Percentiles rank a stretch among this genome's conserved stretches.
Conservation (phyloP, 2,797 vertebrate genomes). For the Aeoliscus strigatus region DNA sequence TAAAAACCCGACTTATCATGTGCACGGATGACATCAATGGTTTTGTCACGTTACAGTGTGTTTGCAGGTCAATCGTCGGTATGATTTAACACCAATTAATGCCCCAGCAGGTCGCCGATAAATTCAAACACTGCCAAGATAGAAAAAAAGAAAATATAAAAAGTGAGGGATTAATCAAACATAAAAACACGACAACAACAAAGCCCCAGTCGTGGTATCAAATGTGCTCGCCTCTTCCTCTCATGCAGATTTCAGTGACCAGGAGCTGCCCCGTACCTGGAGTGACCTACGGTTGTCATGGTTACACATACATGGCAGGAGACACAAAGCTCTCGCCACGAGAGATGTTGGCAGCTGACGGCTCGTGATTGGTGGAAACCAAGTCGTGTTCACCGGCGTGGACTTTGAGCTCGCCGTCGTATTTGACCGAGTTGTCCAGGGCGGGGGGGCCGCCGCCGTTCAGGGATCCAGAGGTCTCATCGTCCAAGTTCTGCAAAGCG, state of each 20-base stretch:
- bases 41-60: neutral
- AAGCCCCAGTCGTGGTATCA: too few species aligned
- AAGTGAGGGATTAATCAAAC: constrained; percentile 7
- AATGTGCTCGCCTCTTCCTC: constrained; percentile 25
- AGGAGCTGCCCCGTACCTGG: constrained; percentile 15
- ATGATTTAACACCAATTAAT: neutral
- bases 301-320: constrained; percentile 73
- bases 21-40: constrained; percentile 12
- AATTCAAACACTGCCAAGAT: neutral
- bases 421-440: constrained; percentile 30
- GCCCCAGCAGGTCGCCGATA: neutral
- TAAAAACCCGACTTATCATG: constrained; percentile 25
- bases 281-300: neutral
- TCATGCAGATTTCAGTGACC: constrained; percentile 46
- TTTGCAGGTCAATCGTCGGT: neutral
- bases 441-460: constrained; percentile 58
- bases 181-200: too few species aligned
- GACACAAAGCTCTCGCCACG: constrained; percentile 74
- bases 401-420: constrained; percentile 42
- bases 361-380: constrained; percentile 48
- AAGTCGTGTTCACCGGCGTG: constrained; percentile 31
- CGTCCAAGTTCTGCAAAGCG: constrained; percentile 58
- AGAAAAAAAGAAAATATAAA: constrained; percentile 3
- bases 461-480: constrained; percentile 55
- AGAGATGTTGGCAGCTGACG: constrained; percentile 43